Base-by-base conservation (phyloP, 1,140 invertebrate species). In the Hydropsyche tenuis region DNA sequence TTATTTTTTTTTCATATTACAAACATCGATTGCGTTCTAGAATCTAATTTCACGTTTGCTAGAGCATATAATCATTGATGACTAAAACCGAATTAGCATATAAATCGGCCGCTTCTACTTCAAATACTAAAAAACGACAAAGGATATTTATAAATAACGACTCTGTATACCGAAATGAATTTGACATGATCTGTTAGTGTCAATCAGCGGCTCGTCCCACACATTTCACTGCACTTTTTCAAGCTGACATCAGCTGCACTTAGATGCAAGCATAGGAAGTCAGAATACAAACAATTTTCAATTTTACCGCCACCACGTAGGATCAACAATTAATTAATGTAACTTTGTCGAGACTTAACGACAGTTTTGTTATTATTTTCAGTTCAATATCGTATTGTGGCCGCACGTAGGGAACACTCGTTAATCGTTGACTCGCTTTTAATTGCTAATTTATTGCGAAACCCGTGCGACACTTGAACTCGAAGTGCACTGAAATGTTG, bases 241-340 rank as follows among this genome's bases (percentile, higher is more conserved):
- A 4, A 62, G 30, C 37, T 43, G 63, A 66, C 63, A 66, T 66
- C 46, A 69, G 45, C 66, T 69, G 66, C 66, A 69, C 16, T 66
- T 42, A 11, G n/a, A 65, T 68, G 65, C 43, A 68, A 14, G 23
- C 30, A 30, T n/a, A 51, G 18, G 22, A 9, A 4, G 30, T 37
- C 9, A n/a, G 30, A 37, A 30, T 1, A 37, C 23, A 63, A 27
- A 30, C 23, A 63, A 37, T 30, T n/a, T 22, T 22, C 20, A 37
- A 25, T n/a, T 27, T 63, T 63, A 1, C 23, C 27, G 9, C 4
- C 60, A 27, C 11, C 18, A 22, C 5, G 22, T 18, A 22, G 6
- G 3, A 37, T 27, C 1, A 53, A 53, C 46, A 14, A 18, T 53
- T 9, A 1, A 53, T 37, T 37, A 37, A 4, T 37, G 3, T 37